Evolutionary conservation across 2,888 invertebrate species (phyloP), one percentile per base, ranked within the genome.

Genomic region (Scrobipalpa atriplicella): DNA sequence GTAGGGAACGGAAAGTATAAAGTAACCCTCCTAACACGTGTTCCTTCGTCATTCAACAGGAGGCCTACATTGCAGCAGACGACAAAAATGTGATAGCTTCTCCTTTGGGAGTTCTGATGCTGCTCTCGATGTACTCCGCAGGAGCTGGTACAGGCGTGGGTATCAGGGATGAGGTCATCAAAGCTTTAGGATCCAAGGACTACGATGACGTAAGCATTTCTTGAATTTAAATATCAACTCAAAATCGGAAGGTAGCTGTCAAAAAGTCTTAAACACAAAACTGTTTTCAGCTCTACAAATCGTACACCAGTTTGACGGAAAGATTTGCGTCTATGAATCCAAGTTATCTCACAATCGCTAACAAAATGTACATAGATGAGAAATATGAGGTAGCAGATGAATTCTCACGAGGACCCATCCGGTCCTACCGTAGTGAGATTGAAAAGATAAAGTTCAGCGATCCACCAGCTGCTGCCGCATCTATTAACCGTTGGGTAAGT

Each of bases 81-180:
- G 73, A 81, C 52, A 85, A 84, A 72, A 86, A 82, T 68, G 78
- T 86, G 41, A 75, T 86, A 2, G 70, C 80, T 0, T 85, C 85
- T 0, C 86, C 85, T 2, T 72, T 85, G 10, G 81, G 83, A 0
- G 77, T 80, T 10, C 71, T 83, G 66, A 71, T 76, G 2, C 72
- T 85, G 10, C 75, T 85, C 9, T 78, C 84, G 0, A 52, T 84
- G 51, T 85, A 78, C 72, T 74, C 78, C 9, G 36, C 69, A 0
- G 86, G 82, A 0, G 36, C 69, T 0, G 86, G 82, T 0, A 66
- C 68, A 0, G 52, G 10, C 0, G 51, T n/a, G 3, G 51, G 39
- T 29, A 73, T 67, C 62, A 71, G 68, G 41, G 69, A 77, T 13
- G 79, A 85, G 68, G 77, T 85, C 36, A 69, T 71, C 67, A 67